Evolutionary conservation across 2,888 invertebrate species (phyloP).

Genomic region (Chouioia cunea): DNA sequence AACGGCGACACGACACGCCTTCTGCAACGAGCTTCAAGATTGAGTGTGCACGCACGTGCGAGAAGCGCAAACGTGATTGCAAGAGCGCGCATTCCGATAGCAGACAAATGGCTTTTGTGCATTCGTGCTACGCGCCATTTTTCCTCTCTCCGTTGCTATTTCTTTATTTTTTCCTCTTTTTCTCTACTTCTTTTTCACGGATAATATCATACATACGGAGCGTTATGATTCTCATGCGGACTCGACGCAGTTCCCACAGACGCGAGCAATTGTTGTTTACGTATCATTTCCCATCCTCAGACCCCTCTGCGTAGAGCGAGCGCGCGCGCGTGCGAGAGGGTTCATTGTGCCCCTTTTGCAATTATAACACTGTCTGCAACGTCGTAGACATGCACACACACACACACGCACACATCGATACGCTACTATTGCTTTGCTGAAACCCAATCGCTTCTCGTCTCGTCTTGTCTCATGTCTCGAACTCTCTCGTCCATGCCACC

Average conservation of each 20-base stretch:
- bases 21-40: conserved; percentile 35
- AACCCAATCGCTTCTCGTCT: not conserved
- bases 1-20: conserved; percentile 10
- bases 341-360: conserved; percentile 1
- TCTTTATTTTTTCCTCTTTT: not conserved
- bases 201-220: conserved; percentile 15
- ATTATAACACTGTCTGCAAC: conserved; percentile 5
- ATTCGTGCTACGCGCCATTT: not conserved
- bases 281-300: conserved; percentile 21
- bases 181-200: conserved; percentile 9
- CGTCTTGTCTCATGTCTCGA: no score
- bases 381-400: not conserved
- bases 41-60: conserved; percentile 39
- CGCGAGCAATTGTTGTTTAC: conserved; percentile 25
- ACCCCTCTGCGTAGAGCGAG: not conserved
- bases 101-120: conserved; percentile 43
- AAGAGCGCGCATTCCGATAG: conserved; percentile 37
- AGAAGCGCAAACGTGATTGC: conserved; percentile 14
- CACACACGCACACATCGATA: not conserved
- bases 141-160: not conserved
- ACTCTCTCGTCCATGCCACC: not conserved
- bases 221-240: conserved; percentile 17
- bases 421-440: not conserved
- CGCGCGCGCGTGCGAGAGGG: conserved; percentile 6
- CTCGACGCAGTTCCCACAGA: conserved; percentile 12